A percentile compares a stretch with the other conserved stretches of the same genome.
Evolutionary conservation across 2,888 invertebrate genomes (phyloP).

Genomic region (Tinea trinotella): DNA sequence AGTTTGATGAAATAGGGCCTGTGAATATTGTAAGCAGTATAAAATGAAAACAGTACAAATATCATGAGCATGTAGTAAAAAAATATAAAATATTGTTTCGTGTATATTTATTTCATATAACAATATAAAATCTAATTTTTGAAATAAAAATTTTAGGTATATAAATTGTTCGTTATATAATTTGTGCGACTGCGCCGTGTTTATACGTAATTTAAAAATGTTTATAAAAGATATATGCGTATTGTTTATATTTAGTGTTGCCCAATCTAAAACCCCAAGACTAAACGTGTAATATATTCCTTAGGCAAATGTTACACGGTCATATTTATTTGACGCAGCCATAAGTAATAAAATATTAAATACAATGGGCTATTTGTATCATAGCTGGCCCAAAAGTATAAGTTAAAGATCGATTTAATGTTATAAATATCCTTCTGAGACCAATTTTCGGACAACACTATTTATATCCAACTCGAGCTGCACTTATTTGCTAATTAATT

Average conservation of each 20-base stretch:
- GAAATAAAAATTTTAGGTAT: background rate
- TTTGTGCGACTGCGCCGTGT: conserved; percentile 18
- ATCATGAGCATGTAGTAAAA: background rate
- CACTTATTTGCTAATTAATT: background rate
- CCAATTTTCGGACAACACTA: background rate
- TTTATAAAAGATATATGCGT: conserved; percentile 6
- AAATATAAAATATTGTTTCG: conserved; percentile 8
- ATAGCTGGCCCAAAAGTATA: too few relatives aligned
- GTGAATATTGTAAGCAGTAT: conserved; percentile 5
- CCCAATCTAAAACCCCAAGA: too few relatives aligned
- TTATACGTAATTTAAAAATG: conserved; percentile 11
- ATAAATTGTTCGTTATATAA: conserved; percentile 15
- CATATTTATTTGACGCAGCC: too few relatives aligned
- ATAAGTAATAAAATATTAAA: too few relatives aligned
- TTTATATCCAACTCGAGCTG: conserved; percentile 7
- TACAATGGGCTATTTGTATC: too few relatives aligned
- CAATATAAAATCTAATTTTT: conserved; percentile 3
- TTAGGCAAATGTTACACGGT: too few relatives aligned
- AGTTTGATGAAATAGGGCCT: too few relatives aligned
- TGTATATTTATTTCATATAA: conserved; percentile 1
- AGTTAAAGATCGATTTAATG: too few relatives aligned
- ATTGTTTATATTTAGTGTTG: background rate
- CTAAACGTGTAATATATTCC: too few relatives aligned
- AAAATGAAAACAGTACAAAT: background rate
- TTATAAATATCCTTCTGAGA: too few relatives aligned